A percentile compares a stretch with the other conserved stretches of the same genome.
Evolutionary conservation across 2,888 invertebrate species (phyloP).

Genomic region (Desoria tigrina): DNA sequence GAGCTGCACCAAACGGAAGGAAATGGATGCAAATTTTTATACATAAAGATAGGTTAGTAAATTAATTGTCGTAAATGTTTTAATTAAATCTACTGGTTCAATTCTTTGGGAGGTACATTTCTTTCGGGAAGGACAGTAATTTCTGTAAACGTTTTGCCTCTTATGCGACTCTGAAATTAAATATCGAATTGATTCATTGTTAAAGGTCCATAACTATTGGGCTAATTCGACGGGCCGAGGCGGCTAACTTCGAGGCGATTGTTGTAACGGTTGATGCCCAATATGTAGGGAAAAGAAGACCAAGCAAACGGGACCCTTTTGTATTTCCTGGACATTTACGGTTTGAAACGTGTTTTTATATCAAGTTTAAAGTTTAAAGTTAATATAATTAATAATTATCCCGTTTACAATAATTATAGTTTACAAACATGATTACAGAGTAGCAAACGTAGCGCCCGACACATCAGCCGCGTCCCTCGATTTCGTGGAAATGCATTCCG

Average conservation of each 20-base stretch:
- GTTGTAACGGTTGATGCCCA: slow-evolving; percentile 88
- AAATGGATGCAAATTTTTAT: slow-evolving; percentile 94
- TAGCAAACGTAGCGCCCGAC: background rate
- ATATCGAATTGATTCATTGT: background rate
- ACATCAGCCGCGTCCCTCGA: background rate
- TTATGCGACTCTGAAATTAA: background rate
- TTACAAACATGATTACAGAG: background rate
- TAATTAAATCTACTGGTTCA: no score
- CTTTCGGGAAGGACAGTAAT: no score
- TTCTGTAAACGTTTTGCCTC: background rate
- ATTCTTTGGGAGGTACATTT: no score
- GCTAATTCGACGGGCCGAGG: slow-evolving; percentile 76
- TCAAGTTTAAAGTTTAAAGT: background rate
- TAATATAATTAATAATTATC: no score
- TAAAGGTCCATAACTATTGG: slow-evolving; percentile 67
- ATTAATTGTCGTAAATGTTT: no score
- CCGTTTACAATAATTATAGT: no score
- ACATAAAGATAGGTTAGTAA: slow-evolving; percentile 71
- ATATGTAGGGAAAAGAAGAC: slow-evolving; percentile 72
- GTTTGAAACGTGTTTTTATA: slow-evolving; percentile 17
- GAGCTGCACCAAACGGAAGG: slow-evolving; percentile 71
- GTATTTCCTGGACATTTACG: slow-evolving; percentile 40
- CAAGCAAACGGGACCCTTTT: slow-evolving; percentile 34
- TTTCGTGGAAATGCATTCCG: background rate
- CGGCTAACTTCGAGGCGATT: slow-evolving; percentile 78